Base-by-base conservation (phyloP, 2,113 vertebrate genomes). In the Stegostoma tigrinum region DNA sequence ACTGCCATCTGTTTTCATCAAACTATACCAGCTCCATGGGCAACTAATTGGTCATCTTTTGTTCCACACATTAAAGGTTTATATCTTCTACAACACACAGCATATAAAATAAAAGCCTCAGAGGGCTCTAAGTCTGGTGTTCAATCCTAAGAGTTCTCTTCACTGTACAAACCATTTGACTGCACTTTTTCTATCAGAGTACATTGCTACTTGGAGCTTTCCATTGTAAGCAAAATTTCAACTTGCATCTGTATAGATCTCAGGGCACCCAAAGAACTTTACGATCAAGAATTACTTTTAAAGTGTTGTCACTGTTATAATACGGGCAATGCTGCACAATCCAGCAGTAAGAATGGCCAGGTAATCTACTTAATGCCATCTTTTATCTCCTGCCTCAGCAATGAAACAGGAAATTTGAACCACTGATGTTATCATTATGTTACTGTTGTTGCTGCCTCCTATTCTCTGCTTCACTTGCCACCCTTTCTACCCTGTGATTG, bases 11-110 rank as follows among this genome's bases (percentile, higher is more conserved):
- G 55, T 93, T 93, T 93, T 66, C 90, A 66, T 93, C 90, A 93
- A 89, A 93, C 55, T n/a, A 64, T 61, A 24, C 64, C 61, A 66
- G 61, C 55, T 66, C 52, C 89, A 93, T 38, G 61, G 89, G 27
- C 91, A 94, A 67, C 64, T 27, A 66, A 67, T 42, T 42, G 91
- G 91, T 67, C 86, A 93, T 66, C 91, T 94, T 61, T 94, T 94
- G 21, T 42, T 68, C 38, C 14, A 6, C 5, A 27, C n/a, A 68
- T 66, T 94, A 68, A 94, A 94, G 27, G 91, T 68, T 67, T 94
- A 67, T 45, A 94, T 94, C 91, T 38, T 24, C 19, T 68, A 24
- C 91, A 66, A 10, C 23, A 42, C n/a, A 93, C 66, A 94, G 19
- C 64, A 27, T 94, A 93, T 66, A 93, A 93, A 38, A 93, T 66